These are phyloP conservation scores for Leptatherina wallacei DNA, from an alignment of 2,797 vertebrate species.

Conservation along the genomic window DNA sequence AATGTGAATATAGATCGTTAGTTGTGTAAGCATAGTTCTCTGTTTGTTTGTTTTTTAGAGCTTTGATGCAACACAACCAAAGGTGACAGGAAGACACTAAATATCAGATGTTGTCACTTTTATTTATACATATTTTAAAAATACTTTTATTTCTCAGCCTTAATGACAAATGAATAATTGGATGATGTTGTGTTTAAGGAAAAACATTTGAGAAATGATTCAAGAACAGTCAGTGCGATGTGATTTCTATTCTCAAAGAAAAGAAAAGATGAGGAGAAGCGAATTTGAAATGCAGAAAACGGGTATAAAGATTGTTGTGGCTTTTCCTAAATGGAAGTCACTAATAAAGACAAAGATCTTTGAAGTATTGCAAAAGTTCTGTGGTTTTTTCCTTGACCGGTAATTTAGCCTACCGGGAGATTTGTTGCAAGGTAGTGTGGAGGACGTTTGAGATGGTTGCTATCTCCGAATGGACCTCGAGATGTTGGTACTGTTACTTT, in stretches of 20 bases:
- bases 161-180: too few relatives aligned
- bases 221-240: not conserved
- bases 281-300: not conserved
- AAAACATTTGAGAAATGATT: not conserved
- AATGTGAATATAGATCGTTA: constrained; percentile 15
- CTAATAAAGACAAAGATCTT: not conserved
- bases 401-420: not conserved
- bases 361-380: not conserved
- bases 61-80: not conserved
- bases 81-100: not conserved
- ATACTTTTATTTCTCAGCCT: too few relatives aligned
- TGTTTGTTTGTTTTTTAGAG: constrained; percentile 17
- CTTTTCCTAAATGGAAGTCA: not conserved
- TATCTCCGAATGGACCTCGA: too few relatives aligned
- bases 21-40: constrained; percentile 35
- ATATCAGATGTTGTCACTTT: not conserved
- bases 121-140: too few relatives aligned
- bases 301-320: not conserved
- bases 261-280: not conserved
- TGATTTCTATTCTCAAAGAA: not conserved
- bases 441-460: too few relatives aligned
- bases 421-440: too few relatives aligned
- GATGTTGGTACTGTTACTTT: too few relatives aligned
- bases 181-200: too few relatives aligned
- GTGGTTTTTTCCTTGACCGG: not conserved